These are phyloP conservation scores for Tichodroma muraria DNA, from an alignment of 2,113 vertebrate genomes.

Conservation along the genomic window DNA sequence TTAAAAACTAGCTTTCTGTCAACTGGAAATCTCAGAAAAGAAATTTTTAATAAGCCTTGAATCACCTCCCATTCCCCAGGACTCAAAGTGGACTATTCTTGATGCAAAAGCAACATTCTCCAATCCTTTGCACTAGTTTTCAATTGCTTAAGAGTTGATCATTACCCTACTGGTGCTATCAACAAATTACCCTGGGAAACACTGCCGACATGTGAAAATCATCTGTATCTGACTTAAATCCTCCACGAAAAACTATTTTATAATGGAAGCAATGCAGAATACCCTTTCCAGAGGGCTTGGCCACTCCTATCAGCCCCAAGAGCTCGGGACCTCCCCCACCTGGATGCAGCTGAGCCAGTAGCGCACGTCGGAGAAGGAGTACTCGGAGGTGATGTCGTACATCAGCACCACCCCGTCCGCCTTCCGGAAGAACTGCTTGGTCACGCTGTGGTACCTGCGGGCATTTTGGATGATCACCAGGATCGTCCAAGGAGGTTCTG, in stretches of 20 bases:
- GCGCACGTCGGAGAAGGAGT: conserved; percentile 76
- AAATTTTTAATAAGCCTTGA: neutral
- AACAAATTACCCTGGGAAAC: neutral
- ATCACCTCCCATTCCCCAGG: neutral
- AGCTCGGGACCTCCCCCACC: conserved; percentile 59
- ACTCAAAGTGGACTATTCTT: neutral
- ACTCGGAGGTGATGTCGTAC: conserved; percentile 85
- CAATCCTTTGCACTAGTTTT: neutral
- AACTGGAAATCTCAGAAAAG: neutral
- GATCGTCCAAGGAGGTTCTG: fast-evolving
- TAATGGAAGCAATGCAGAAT: neutral
- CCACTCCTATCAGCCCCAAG: neutral
- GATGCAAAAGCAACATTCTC: neutral
- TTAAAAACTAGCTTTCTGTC: neutral
- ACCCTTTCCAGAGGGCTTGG: neutral
- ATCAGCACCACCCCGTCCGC: conserved; percentile 88
- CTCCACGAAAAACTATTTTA: neutral
- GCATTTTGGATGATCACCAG: neutral
- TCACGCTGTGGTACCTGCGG: conserved; percentile 87
- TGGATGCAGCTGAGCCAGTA: conserved; percentile 86
- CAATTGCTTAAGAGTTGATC: neutral
- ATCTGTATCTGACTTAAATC: neutral
- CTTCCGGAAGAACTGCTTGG: conserved; percentile 84
- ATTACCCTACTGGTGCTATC: neutral
- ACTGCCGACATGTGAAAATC: neutral